Conservation (phyloP, 2,797 vertebrate species). For the Manis crassicaudata region DNA sequence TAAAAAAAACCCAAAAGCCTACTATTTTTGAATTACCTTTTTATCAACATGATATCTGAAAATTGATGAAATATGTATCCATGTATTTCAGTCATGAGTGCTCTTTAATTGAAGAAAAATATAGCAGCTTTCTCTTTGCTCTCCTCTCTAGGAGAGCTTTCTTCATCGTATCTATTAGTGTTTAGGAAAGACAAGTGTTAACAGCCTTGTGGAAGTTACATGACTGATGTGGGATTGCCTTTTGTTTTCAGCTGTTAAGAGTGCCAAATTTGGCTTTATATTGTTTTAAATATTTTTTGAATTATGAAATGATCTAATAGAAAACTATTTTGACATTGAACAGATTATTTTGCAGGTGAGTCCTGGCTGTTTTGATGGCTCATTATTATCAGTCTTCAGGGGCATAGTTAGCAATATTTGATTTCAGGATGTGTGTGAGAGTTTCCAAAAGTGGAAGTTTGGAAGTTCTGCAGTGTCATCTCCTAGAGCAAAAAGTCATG, state of each 20-base stretch:
- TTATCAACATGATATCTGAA: conserved; percentile 1
- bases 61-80: not conserved
- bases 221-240: conserved; percentile 6
- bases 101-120: conserved; percentile 38
- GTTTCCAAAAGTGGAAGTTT: not conserved
- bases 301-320: conserved; percentile 8
- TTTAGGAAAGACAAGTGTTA: conserved; percentile 11
- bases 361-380: not conserved
- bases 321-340: conserved; percentile 29
- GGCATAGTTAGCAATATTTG: conserved; percentile 34
- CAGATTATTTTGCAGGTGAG: not conserved
- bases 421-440: conserved; percentile 11
- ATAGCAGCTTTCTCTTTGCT: conserved; percentile 5
- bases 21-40: conserved; percentile 32
- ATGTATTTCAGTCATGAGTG: conserved; percentile 3
- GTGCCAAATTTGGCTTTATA: conserved; percentile 15
- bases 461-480: not conserved
- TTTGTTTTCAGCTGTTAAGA: conserved; percentile 43
- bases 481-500: not conserved
- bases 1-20: not conserved
- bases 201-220: not conserved
- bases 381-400: not conserved
- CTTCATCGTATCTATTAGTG: not conserved
- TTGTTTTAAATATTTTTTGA: conserved; percentile 39
- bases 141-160: not conserved